Evolutionary conservation across 2,888 invertebrate species (phyloP), one percentile per base, ranked within the genome.

Genomic region (Piscicola geometra): DNA sequence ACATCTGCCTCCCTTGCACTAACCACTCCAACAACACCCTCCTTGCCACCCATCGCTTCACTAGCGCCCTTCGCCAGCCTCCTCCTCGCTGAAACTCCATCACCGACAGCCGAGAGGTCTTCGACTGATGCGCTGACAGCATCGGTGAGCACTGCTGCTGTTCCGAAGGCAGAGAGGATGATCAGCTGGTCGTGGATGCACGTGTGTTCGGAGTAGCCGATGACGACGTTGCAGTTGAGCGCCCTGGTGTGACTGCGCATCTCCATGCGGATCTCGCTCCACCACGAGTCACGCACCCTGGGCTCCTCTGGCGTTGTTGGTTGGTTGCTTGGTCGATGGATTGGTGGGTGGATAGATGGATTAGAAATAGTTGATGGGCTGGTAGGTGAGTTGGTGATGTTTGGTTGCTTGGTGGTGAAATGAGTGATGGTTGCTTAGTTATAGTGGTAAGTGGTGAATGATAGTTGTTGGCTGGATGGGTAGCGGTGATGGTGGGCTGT

Each of bases 181-280:
- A 95, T 95, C 0, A 97, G 93, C 81, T 97, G 97, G 82, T 96
- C 97, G 81, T 93, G 93, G 81, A 98, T 95, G 78, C 92, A 91
- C 0, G 95, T 92, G 47, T 90, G 89, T 87, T 98, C 98, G n/a
- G 89, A 88, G 86, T 98, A 98, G 0, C 94, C 97, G 60, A 98
- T 87, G 69, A 98, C 93, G 3, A 94, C 93, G 85, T 95, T 94
- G 82, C 98, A 98, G 18, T 93, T 92, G 78, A 98, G 87, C 0
- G 94, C 92, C 56, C 93, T 88, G 3, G 94, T 93, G 85, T 98
- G 97, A 1, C 96, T 94, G 0, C 95, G 89, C 76, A 98, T 91
- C 88, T 98, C 98, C 85, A 94, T 94, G 71, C 98, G 88, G 33
- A 98, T 88, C 86, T 98, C 96, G 0, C 92, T 93, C 97, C 98